A percentile compares a stretch with the other conserved stretches of the same genome.
phyloP scores from a whole-genome alignment of 2,888 invertebrate genomes.

The Xestia xanthographa region DNA sequence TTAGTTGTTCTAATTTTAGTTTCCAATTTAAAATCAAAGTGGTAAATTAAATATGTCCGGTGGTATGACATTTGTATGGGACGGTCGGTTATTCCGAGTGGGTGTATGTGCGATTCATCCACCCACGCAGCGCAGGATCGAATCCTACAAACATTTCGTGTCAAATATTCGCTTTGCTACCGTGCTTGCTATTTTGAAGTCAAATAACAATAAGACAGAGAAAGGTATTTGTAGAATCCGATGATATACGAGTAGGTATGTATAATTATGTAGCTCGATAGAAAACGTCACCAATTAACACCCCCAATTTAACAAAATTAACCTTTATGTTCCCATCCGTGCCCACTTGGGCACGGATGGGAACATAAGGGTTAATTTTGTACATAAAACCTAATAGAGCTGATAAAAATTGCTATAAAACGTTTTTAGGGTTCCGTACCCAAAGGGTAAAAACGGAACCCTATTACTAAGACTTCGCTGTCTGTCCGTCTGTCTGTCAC shows the following conservation, averaged over 20 bases:
- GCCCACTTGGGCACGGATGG: too few relatives aligned
- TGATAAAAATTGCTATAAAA: too few relatives aligned
- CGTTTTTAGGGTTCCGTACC: too few relatives aligned
- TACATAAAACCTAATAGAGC: too few relatives aligned
- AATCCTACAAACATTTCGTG: conserved; percentile 3
- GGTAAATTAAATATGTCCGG: conserved; percentile 63
- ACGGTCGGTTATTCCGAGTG: conserved; percentile 37
- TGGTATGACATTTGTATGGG: conserved; percentile 55
- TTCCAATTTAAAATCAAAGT: conserved; percentile 51
- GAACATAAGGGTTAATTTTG: too few relatives aligned
- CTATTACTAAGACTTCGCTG: too few relatives aligned
- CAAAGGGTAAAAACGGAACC: too few relatives aligned
- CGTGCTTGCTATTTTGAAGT: background rate
- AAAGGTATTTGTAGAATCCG: background rate
- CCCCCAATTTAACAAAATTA: too few relatives aligned
- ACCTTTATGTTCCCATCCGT: too few relatives aligned
- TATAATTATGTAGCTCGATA: background rate
- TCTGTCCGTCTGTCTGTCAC: too few relatives aligned
- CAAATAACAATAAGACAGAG: background rate
- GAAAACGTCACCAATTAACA: too few relatives aligned
- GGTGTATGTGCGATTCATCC: conserved; percentile 25
- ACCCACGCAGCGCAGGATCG: conserved; percentile 47
- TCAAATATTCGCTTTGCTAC: background rate
- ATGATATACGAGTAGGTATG: background rate
- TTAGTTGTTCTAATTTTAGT: conserved; percentile 31